Base-by-base conservation (phyloP, 2,797 vertebrate species). In the Micromesistius poutassou region DNA sequence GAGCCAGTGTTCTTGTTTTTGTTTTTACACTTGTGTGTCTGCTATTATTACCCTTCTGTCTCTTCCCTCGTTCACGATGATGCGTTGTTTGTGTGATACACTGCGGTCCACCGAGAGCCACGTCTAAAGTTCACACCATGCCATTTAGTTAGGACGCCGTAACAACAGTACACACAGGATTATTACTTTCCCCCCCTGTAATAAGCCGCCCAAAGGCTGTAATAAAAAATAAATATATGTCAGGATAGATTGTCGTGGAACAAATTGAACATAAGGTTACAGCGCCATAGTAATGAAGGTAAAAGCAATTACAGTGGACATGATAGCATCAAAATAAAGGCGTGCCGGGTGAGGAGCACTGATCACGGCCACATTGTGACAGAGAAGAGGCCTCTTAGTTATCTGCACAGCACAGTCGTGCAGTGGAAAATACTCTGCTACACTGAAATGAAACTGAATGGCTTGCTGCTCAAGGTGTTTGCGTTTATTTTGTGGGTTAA, bases 261-360 rank as follows among this genome's bases (percentile, higher is more conserved):
- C 55, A 62, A 62, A 62, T 62, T 62, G 22, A 62, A 62, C 28
- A 71, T 16, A 31, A 71, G 88, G 88, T 89, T 86, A 80, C 74
- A 86, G 89, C 88, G 87, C 79, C 81, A 82, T 10, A 5, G 1
- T 55, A 84, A 76, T 84, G 87, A 84, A 77, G 79, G 84, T 83
- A 82, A 91, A 90, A 77, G 83, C 89, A 90, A 91, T 91, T 90
- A 90, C 75, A 80, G 84, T 72, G 79, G 0, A 77, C 75, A 76
- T 73, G 87, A 91, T 90, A 89, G 73, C 76, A 91, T 91, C 91
- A 86, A 88, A 90, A 88, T 80, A 89, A 87, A 88, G 87, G 89
- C 88, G 85, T 62, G 5, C 55, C 2, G 7, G 78, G 71, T 86
- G 88, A 87, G 76, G 79, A 80, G 89, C 81, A 86, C 86, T 89